Evolutionary conservation across 2,797 vertebrate species (phyloP).

Genomic region (Alauda arvensis): DNA sequence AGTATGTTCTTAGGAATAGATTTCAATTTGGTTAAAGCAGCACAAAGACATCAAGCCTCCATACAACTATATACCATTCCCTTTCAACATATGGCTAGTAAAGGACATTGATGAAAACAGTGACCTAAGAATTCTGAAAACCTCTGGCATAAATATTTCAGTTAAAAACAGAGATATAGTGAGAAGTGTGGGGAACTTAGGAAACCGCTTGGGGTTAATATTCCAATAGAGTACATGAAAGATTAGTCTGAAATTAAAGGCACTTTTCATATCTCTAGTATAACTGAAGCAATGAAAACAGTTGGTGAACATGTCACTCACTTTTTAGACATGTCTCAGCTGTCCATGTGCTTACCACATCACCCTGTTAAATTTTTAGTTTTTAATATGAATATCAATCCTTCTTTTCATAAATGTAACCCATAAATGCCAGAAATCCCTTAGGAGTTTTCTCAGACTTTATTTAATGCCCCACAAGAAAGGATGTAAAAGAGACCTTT

Average conservation of each 20-base stretch:
- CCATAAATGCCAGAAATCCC: constrained; percentile 68
- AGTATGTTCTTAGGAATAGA: neutral
- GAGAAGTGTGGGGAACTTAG: constrained; percentile 37
- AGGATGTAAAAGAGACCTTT: constrained; percentile 75
- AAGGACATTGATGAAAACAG: constrained; percentile 33
- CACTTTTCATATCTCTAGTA: constrained; percentile 53
- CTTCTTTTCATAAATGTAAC: constrained; percentile 71
- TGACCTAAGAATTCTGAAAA: constrained; percentile 40
- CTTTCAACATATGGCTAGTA: neutral
- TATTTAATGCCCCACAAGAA: constrained; percentile 74
- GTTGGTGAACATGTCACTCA: constrained; percentile 64
- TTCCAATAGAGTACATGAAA: constrained; percentile 57
- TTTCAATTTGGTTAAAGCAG: neutral
- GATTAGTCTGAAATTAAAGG: constrained; percentile 65
- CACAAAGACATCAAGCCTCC: neutral
- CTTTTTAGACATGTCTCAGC: constrained; percentile 67
- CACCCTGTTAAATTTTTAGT: constrained; percentile 62
- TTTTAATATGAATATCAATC: constrained; percentile 75
- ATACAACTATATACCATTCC: neutral
- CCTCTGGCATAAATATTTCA: constrained; percentile 19
- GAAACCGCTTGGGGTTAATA: constrained; percentile 54
- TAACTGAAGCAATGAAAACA: constrained; percentile 69
- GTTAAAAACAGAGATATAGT: constrained; percentile 50
- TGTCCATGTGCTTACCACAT: constrained; percentile 62
- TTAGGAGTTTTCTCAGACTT: constrained; percentile 66